A percentile compares a stretch with the other conserved stretches of the same genome.
These are phyloP conservation scores for Intellagama lesueurii DNA, from an alignment of 2,797 vertebrate species.

Conservation along the genomic window DNA sequence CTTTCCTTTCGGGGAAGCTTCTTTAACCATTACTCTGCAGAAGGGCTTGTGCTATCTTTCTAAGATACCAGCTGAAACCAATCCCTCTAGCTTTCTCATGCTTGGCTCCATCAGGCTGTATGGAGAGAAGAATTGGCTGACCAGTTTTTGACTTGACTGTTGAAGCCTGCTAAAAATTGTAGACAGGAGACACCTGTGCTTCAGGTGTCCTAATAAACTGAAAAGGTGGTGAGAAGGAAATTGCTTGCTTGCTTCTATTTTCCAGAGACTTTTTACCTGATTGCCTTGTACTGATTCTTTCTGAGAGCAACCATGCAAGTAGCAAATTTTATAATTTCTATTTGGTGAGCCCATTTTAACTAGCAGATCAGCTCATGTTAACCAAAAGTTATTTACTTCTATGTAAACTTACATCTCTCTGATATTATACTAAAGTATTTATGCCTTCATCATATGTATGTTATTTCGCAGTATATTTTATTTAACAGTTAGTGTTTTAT, in stretches of 20 bases:
- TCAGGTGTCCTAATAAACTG: not conserved
- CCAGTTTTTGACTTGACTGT: not conserved
- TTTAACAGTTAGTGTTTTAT: not conserved
- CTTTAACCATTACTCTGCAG: not conserved
- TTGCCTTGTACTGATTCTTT: not conserved
- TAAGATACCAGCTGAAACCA: not conserved
- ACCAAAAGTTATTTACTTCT: not conserved
- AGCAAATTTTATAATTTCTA: not conserved
- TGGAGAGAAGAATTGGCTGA: not conserved
- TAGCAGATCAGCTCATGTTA: not conserved
- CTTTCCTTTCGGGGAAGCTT: not conserved
- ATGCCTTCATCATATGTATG: not conserved
- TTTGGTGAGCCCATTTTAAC: not conserved
- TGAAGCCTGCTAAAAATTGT: not conserved
- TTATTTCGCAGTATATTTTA: not conserved
- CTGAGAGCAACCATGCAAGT: not conserved
- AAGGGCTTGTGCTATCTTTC: not conserved
- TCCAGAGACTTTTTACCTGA: not conserved
- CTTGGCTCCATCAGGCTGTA: not conserved
- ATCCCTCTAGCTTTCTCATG: not conserved
- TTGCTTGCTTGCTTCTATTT: not conserved
- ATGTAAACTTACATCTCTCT: not conserved
- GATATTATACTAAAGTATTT: constrained; percentile 6
- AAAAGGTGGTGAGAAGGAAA: not conserved
- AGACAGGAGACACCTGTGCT: not conserved